phyloP scores from a whole-genome alignment of 92 coral and sea anemone genomes.

The Blastomussa wellsi region DNA sequence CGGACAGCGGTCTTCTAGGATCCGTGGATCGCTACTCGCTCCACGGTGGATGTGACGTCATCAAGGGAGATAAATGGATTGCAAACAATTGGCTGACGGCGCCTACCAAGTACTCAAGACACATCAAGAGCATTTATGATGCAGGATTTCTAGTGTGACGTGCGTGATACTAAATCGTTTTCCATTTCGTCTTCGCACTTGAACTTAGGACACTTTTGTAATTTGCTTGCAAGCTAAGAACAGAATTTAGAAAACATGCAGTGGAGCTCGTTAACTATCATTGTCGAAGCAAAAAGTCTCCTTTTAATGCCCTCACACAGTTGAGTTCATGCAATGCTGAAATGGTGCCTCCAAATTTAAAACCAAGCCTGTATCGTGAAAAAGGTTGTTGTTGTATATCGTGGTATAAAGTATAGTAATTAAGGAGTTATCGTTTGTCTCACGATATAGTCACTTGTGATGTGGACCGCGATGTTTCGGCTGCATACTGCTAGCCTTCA shows the following conservation, averaged over 20 bases:
- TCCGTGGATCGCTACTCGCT: conserved; percentile 75
- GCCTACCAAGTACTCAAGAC: conserved; percentile 66
- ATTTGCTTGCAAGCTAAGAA: background rate
- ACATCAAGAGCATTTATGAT: conserved; percentile 73
- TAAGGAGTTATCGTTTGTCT: too few relatives aligned
- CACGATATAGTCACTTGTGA: too few relatives aligned
- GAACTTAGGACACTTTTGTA: background rate
- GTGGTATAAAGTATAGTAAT: too few relatives aligned
- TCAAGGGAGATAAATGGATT: conserved; percentile 90
- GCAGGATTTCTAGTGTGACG: conserved; percentile 11
- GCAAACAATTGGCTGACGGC: conserved; percentile 98
- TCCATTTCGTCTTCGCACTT: background rate
- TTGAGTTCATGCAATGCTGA: too few relatives aligned
- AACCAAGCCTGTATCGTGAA: background rate
- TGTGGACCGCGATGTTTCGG: too few relatives aligned
- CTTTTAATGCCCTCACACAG: background rate
- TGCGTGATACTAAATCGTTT: background rate
- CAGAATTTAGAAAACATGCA: background rate
- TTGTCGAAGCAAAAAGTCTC: background rate
- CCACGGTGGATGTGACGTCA: conserved; percentile 96
- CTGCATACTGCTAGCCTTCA: too few relatives aligned
- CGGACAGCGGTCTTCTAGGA: conserved; percentile 85
- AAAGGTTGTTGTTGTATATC: too few relatives aligned
- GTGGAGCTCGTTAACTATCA: background rate
- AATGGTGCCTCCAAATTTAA: background rate